Base-by-base conservation (phyloP, 2,797 vertebrate genomes). In the Erethizon dorsatum region DNA sequence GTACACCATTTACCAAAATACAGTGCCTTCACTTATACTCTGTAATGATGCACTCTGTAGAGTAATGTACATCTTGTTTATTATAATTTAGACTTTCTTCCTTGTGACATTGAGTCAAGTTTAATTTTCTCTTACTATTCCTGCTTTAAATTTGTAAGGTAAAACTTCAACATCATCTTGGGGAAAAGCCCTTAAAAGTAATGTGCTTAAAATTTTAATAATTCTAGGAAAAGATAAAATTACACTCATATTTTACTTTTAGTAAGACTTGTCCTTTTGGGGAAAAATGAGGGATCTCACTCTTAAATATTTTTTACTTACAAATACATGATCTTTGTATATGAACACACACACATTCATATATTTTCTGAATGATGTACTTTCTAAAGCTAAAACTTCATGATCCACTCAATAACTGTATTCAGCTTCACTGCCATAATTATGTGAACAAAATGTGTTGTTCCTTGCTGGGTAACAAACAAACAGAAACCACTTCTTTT, bases 321-420 rank as follows among this genome's bases (percentile, higher is more conserved):
- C 1, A 82, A 65, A 47, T 52, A 75, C 2, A 78, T 82, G 24
- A 69, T 52, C 22, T 59, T 75, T n/a, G 5, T 54, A n/a, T 56
- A 2, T 61, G 7, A 24, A 1, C 17, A 1, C 56, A 5, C 89
- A 2, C 82, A 5, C 79, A 22, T 56, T 15, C 45, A 17, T 78
- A 9, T 54, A 6, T n/a, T 33, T 45, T 73, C 11, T 91, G 24
- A 1, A 59, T 80, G 83, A 63, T 91, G 13, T 4, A 88, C 28
- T 82, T 90, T 92, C 11, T 84, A 63, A 92, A 86, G 56, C 54
- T 26, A 86, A 94, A 93, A 86, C 18, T 69, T 3, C 13, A 85
- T 54, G 69, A 50, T 80, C 11, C 41, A 37, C 1, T 88, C 5
- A 92, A 85, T 82, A 84, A 85, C 57, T 73, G 15, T 33, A 78